Percentiles rank a stretch among this genome's conserved stretches.
Conservation (phyloP, 1,140 invertebrate genomes). For the Philotrypesis tridentata region DNA sequence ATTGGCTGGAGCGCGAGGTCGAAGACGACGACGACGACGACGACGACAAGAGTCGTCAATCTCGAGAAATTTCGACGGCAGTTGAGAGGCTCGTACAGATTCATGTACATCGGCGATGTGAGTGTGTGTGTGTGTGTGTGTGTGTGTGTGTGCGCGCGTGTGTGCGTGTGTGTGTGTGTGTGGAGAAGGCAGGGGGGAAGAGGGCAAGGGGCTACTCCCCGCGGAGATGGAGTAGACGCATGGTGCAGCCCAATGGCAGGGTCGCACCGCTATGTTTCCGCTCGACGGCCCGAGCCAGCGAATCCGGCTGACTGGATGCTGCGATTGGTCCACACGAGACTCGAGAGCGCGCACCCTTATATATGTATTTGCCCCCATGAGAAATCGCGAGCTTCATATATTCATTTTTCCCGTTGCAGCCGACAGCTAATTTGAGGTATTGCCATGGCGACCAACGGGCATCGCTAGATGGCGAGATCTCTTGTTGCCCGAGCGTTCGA, state of each 20-base stretch:
- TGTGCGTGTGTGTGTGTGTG: no score
- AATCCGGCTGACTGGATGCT: conserved; percentile 33
- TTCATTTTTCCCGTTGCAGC: conserved; percentile 4
- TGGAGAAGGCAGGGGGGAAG: no score
- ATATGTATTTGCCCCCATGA: conserved; percentile 32
- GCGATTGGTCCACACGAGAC: conserved; percentile 27
- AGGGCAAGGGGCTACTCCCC: neutral
- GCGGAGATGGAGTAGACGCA: conserved; percentile 8
- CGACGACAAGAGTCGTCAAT: no score
- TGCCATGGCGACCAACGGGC: neutral
- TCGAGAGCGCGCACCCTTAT: conserved; percentile 28
- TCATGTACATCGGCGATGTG: no score
- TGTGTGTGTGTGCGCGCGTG: no score
- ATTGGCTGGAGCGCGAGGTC: no score
- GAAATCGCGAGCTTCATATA: neutral
- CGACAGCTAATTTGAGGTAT: conserved; percentile 9
- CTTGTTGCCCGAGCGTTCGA: no score
- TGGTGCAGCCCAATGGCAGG: conserved; percentile 16
- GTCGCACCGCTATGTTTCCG: conserved; percentile 31
- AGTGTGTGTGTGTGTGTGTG: no score
- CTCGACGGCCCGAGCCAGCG: conserved; percentile 26
- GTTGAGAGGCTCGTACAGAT: no score
- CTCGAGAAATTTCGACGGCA: no score
- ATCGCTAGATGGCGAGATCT: no score
- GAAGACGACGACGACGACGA: no score